Conservation (phyloP, 2,888 invertebrate genomes). For the Drosophila setosimentum region DNA sequence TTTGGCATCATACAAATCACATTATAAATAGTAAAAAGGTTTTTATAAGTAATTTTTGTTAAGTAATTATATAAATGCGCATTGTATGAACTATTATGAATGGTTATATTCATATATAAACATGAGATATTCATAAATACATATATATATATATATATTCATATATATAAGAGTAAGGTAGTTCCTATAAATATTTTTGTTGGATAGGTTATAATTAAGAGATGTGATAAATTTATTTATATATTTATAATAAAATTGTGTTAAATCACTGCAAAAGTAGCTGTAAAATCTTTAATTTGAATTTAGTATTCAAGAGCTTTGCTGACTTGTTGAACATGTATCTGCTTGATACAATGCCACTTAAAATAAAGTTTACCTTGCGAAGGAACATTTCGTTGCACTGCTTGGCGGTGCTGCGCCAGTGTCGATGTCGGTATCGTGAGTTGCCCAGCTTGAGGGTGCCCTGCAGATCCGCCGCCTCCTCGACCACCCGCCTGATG, state of each 20-base stretch:
- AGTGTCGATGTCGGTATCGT: slow-evolving; percentile 92
- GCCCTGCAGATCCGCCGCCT: slow-evolving; percentile 89
- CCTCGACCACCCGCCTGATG: slow-evolving; percentile 89
- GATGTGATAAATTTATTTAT: background rate
- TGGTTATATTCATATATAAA: background rate
- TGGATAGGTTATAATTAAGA: background rate
- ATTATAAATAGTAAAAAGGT: background rate
- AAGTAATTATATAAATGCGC: background rate
- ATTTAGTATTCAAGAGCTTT: background rate
- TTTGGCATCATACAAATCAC: background rate
- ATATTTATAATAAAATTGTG: background rate
- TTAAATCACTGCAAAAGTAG: background rate
- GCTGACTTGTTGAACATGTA: background rate
- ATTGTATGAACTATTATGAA: background rate
- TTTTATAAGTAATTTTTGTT: background rate
- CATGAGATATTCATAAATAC: background rate
- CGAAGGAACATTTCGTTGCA: slow-evolving; percentile 95
- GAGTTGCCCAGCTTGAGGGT: slow-evolving; percentile 89
- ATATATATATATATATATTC: too few species aligned
- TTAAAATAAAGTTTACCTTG: slow-evolving; percentile 88
- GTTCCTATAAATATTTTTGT: background rate
- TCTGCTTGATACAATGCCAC: background rate
- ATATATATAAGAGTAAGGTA: background rate
- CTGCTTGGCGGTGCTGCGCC: slow-evolving; percentile 93
- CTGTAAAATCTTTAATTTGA: background rate